Percentiles rank a stretch among this genome's conserved stretches.
Evolutionary conservation across 1,140 invertebrate genomes (phyloP).

Genomic region (fruit fly (Drosophila melanogaster)): DNA sequence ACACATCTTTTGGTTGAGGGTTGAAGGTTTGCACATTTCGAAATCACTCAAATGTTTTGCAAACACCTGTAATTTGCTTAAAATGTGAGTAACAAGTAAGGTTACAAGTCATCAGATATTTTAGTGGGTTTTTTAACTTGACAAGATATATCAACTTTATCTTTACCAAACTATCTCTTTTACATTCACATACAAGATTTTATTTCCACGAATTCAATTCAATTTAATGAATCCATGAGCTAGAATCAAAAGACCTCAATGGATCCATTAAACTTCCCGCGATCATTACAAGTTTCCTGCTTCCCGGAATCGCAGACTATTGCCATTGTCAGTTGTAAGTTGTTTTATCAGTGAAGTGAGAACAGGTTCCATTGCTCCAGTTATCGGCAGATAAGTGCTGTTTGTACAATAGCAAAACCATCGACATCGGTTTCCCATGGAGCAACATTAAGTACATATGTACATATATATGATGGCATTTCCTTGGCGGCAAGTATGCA

Average conservation of each 20-base stretch:
- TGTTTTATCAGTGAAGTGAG: constrained; percentile 26
- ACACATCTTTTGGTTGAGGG: constrained; percentile 10
- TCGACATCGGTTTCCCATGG: constrained; percentile 2
- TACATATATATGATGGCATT: constrained; percentile 8
- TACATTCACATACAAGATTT: too few relatives aligned
- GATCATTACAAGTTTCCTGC: constrained; percentile 26
- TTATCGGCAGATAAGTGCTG: constrained; percentile 33
- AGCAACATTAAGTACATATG: background rate
- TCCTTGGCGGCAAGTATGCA: constrained; percentile 22
- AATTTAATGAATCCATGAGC: too few relatives aligned
- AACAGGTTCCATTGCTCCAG: constrained; percentile 47
- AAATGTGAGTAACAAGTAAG: background rate
- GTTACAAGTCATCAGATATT: background rate
- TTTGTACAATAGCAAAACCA: background rate
- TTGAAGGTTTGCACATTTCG: background rate
- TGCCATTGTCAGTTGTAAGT: constrained; percentile 15
- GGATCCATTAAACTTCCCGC: constrained; percentile 13
- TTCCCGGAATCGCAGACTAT: constrained; percentile 24
- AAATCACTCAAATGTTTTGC: constrained; percentile 2
- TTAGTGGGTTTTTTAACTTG: background rate
- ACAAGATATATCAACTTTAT: background rate
- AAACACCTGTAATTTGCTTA: background rate
- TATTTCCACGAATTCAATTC: too few relatives aligned
- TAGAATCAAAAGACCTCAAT: constrained; percentile 15
- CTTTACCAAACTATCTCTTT: background rate